Evolutionary conservation across 2,797 vertebrate genomes (phyloP), one percentile per base, ranked within the genome.

Genomic region (Lerista edwardsae): DNA sequence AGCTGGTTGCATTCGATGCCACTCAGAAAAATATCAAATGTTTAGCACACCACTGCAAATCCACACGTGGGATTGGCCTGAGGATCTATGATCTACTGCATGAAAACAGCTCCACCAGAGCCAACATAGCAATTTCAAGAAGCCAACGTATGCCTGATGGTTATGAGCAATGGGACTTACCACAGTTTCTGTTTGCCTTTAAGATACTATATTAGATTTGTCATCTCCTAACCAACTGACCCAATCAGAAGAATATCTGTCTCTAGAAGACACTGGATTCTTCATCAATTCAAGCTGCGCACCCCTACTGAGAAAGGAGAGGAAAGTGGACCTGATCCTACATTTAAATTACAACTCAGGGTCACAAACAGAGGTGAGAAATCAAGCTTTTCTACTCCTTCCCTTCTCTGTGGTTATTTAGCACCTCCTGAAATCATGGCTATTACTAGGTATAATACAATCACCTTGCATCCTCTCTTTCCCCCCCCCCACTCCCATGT

Each of bases 181-280:
- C 0, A 65, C 17, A 78, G 67, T 41, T 82, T 80, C 29, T 65
- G 6, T 82, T 41, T 93, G 90, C 47, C 61, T 96, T 96, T 88
- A 90, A 98, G 97, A 96, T 72, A 95, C 94, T 0, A 94, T 97
- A 61, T 93, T 97, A 41, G 97, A 98, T 76, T 90, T 94, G 0
- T 89, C 93, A 0, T 97, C 96, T 91, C 97, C 97, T 7, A 98
- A 98, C 85, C 90, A 94, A 47, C 93, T 98, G 94, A 98, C 97
- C 0, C 96, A 92, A 17, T 91, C 92, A 0, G 95, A 95, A 80
- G 91, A 93, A 5, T 95, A 95, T 79, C 86, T 98, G 51, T 91
- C 90, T 61, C 94, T 98, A 78, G 92, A 97, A 86, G 97, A 98
- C 87, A 95, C 97, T 0, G 97, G 97, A 1, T 97, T 97, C 90